Evolutionary conservation across 2,888 invertebrate genomes (phyloP).

Genomic region (Desoria tigrina): DNA sequence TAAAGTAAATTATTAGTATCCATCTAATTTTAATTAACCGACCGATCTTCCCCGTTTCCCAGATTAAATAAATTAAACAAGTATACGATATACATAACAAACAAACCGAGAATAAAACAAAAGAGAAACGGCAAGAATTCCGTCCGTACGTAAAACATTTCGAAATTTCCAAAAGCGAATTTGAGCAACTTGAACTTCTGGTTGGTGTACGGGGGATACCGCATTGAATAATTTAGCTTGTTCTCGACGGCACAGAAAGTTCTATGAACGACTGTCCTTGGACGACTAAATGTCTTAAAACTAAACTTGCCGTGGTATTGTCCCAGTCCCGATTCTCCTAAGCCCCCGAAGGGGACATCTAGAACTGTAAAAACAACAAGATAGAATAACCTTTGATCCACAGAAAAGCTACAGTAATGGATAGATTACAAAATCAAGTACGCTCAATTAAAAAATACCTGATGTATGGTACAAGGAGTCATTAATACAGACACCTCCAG

Average conservation of each 20-base stretch:
- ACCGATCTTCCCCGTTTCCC: too few species aligned
- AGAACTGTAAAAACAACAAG: conserved; percentile 56
- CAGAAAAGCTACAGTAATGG: too few species aligned
- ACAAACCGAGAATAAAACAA: conserved; percentile 32
- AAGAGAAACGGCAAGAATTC: conserved; percentile 32
- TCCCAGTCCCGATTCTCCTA: conserved; percentile 62
- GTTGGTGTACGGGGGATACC: conserved; percentile 38
- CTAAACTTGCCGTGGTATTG: conserved; percentile 60
- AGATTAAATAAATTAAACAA: too few species aligned
- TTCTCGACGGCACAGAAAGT: conserved; percentile 49
- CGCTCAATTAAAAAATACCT: too few species aligned
- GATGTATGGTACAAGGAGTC: conserved; percentile 57
- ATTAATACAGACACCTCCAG: conserved; percentile 59
- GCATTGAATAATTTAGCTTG: conserved; percentile 48
- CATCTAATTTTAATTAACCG: too few species aligned
- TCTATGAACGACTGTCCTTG: conserved; percentile 56
- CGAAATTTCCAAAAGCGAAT: conserved; percentile 22
- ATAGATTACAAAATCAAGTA: neutral
- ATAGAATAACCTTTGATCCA: too few species aligned
- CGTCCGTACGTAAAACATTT: conserved; percentile 30
- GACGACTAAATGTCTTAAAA: conserved; percentile 62
- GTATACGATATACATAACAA: conserved; percentile 24
- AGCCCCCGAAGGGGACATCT: conserved; percentile 63
- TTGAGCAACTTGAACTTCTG: conserved; percentile 21
- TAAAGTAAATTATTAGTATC: too few species aligned